Evolutionary conservation across 2,888 invertebrate species (phyloP).

Genomic region (Galerucella nymphaeae): DNA sequence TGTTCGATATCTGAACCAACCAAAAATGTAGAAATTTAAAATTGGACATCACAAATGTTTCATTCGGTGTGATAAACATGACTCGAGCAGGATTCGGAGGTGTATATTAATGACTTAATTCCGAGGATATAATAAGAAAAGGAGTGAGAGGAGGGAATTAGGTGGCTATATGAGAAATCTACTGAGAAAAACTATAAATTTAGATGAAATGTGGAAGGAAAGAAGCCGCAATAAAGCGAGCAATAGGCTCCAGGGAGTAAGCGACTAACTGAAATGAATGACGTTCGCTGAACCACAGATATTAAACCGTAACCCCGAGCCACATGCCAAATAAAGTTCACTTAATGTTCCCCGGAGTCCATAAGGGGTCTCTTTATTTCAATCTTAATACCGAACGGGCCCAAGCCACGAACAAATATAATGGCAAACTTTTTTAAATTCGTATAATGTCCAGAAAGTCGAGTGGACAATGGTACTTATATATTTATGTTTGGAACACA

Average conservation of each 20-base stretch:
- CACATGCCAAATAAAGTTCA: constrained; percentile 64
- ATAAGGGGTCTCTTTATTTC: constrained; percentile 46
- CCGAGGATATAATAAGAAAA: constrained; percentile 1
- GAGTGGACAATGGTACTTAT: background rate
- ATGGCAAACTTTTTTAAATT: constrained; percentile 35
- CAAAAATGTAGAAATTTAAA: no score
- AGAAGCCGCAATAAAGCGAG: constrained; percentile 58
- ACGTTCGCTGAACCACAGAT: constrained; percentile 63
- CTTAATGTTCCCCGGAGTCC: constrained; percentile 57
- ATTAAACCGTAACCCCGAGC: constrained; percentile 63
- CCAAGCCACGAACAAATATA: constrained; percentile 31
- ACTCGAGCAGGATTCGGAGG: background rate
- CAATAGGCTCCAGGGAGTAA: constrained; percentile 58
- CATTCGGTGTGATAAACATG: no score
- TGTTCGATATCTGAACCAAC: no score
- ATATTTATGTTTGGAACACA: no score
- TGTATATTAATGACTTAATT: constrained; percentile 18
- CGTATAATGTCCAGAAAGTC: constrained; percentile 22
- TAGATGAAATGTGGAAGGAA: constrained; percentile 54
- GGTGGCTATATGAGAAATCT: constrained; percentile 34
- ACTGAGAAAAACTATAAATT: constrained; percentile 51
- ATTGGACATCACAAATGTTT: no score
- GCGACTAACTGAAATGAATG: constrained; percentile 63
- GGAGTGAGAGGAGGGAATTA: constrained; percentile 21
- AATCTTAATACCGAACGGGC: constrained; percentile 40